These are phyloP conservation scores for Notodonta ziczac DNA, from an alignment of 2,888 invertebrate genomes.

Conservation along the genomic window DNA sequence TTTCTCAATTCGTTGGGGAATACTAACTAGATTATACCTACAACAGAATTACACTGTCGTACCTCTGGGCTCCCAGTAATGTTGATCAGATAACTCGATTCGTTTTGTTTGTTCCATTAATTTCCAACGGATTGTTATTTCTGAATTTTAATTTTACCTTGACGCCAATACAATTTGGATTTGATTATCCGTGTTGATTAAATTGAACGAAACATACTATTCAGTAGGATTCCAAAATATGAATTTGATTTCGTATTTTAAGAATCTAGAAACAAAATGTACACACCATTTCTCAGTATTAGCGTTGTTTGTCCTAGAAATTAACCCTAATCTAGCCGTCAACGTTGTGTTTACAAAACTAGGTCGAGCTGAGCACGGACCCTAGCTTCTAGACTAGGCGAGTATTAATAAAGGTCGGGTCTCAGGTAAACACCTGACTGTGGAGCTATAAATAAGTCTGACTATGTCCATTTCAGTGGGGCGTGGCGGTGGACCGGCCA, in stretches of 20 bases:
- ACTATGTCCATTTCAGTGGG: constrained; percentile 48
- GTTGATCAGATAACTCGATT: constrained; percentile 48
- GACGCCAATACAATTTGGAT: not conserved
- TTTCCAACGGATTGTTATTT: constrained; percentile 16
- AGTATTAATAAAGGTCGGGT: constrained; percentile 18
- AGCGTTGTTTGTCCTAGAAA: constrained; percentile 27
- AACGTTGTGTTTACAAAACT: constrained; percentile 32
- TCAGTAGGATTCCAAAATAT: too few relatives aligned
- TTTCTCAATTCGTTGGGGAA: constrained; percentile 36
- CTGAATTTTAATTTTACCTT: constrained; percentile 6
- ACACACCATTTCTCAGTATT: not conserved
- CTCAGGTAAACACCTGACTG: constrained; percentile 19
- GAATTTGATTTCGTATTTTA: too few relatives aligned
- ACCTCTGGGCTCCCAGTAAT: constrained; percentile 36
- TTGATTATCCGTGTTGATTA: not conserved
- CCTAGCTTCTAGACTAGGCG: constrained; percentile 18
- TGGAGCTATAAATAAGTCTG: constrained; percentile 35
- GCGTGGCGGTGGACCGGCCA: constrained; percentile 40
- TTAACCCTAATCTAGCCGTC: constrained; percentile 20
- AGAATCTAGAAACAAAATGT: constrained; percentile 3
- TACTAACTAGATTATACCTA: constrained; percentile 41
- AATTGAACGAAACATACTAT: too few relatives aligned
- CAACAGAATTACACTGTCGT: constrained; percentile 37
- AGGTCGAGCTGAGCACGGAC: constrained; percentile 23
- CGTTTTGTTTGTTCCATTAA: constrained; percentile 48